Base-by-base conservation (phyloP, 1,140 invertebrate species). In the Homalodisca vitripennis region DNA sequence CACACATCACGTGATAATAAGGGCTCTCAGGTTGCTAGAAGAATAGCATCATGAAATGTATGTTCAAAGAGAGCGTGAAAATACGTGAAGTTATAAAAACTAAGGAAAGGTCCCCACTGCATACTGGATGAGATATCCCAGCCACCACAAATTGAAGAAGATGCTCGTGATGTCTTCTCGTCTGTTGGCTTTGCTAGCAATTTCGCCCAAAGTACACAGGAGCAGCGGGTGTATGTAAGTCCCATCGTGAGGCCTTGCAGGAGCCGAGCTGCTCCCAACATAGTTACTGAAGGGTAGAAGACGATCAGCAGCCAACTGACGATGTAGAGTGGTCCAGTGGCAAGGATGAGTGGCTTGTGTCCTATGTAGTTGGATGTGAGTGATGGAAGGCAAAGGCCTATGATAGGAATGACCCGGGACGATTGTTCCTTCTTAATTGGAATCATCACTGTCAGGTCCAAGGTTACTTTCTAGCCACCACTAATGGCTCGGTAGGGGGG, bases 11-110 rank as follows among this genome's bases (percentile, higher is more conserved):
- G 32, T 88, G 80, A 71, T 85, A 92, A 67, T 87, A 88, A 0
- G 94, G 94, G 53, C 90, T 90, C 76, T 96, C 94, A 0, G 93
- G 93, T 82, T 94, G 89, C 48, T 87, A 85, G 12, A 84, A 68
- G 80, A 91, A 90, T 71, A 88, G 86, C 0, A 84, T 68, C 0
- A 90, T 73, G 78, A 92, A 90, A 0, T 86, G 47, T 0, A 86
- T 73, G 0, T 88, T 88, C 41, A 89, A 74, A 0, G 80, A 78
- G 1, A 86, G 80, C 69, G 88, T 89, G 1, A 85, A 77, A 77
- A 69, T 89, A 85, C 69, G 89, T 87, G 17, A 92, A 82, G 1
- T 80, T 81, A 41, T 80, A 77, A 79, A 94, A 94, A 0, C 82
- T 81, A 0, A 92, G 82, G 74, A 81, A 89, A 0, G 92, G 87